Evolutionary conservation across 2,797 vertebrate species (phyloP), one percentile per base, ranked within the genome.

Genomic region (Mallotus villosus): DNA sequence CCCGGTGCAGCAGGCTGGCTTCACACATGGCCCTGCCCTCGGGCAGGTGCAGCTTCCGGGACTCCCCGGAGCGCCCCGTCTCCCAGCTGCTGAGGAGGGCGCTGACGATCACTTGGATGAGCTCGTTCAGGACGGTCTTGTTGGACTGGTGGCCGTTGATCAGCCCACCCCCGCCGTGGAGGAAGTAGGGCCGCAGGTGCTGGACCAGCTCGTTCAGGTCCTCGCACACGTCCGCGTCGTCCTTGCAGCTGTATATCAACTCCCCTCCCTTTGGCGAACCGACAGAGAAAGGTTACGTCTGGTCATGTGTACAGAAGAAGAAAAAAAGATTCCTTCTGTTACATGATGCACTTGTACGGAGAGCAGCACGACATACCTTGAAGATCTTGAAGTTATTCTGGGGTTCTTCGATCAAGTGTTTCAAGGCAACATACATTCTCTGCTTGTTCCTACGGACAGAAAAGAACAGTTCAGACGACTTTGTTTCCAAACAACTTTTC

Each of bases 381-480:
- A 99, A 99, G 85, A 99, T 95, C 90, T 98, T 99, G 78, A 99
- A 91, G 91, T 99, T 99, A 92, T 99, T 99, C 89, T 99, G 97
- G 60, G 97, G 93, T 88, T 99, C 97, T 85, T 97, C 95, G 81
- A 99, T 91, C 82, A 99, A 92, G 85, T 95, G 97, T 89, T 93
- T 96, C 92, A 99, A 92, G 86, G 97, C 97, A 88, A 98, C 94
- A 87, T 95, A 94, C 97, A 99, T 99, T 83, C 97, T 93, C 90
- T 97, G 96, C 89, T 95, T 95, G 90, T 96, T 97, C 92, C 97
- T 99, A 75, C 77, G 81, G 4, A 17, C 65, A 76, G 63, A 66
- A 41, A 68, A 64, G 34, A 0, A 55, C 4, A 21, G 0, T 60
- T 17, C 27, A 29, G 46, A 7, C 27, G 22, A 53, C 24, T 53